Evolutionary conservation across 2,888 invertebrate species (phyloP).

Genomic region (Mesorhabditis spiculigera): DNA sequence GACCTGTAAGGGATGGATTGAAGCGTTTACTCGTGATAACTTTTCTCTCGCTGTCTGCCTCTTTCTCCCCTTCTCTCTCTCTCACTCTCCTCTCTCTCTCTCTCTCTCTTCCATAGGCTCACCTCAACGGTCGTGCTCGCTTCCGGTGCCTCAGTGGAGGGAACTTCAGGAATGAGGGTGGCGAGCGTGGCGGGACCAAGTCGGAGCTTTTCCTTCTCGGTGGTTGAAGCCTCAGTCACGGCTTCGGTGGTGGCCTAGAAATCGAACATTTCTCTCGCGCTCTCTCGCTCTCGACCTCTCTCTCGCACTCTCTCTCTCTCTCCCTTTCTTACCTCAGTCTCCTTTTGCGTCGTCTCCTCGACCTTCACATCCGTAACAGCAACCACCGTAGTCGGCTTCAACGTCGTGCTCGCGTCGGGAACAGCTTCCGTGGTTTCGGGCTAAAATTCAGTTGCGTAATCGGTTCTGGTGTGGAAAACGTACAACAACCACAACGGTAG

Average conservation of each 20-base stretch:
- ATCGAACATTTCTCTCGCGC: no score
- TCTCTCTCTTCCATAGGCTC: not conserved
- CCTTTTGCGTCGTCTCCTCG: no score
- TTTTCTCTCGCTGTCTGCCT: not conserved
- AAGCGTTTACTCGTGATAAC: not conserved
- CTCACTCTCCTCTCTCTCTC: not conserved
- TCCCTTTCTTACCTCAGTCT: no score
- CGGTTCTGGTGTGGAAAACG: no score
- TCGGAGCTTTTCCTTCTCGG: conserved; percentile 2
- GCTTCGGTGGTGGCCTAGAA: not conserved
- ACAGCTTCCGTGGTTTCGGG: no score
- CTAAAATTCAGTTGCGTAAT: no score
- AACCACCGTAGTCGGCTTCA: no score
- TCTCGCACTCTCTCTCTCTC: no score
- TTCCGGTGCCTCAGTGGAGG: not conserved
- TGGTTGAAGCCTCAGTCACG: not conserved
- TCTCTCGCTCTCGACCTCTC: no score
- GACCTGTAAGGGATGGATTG: not conserved
- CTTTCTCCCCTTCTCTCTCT: not conserved
- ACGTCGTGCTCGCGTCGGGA: no score
- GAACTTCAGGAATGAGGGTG: not conserved
- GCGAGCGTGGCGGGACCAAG: not conserved
- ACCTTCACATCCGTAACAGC: no score
- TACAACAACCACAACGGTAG: no score
- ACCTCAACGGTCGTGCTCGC: not conserved